Evolutionary conservation across 2,888 invertebrate species (phyloP), one percentile per base, ranked within the genome.

Genomic region (Thereva unica): DNA sequence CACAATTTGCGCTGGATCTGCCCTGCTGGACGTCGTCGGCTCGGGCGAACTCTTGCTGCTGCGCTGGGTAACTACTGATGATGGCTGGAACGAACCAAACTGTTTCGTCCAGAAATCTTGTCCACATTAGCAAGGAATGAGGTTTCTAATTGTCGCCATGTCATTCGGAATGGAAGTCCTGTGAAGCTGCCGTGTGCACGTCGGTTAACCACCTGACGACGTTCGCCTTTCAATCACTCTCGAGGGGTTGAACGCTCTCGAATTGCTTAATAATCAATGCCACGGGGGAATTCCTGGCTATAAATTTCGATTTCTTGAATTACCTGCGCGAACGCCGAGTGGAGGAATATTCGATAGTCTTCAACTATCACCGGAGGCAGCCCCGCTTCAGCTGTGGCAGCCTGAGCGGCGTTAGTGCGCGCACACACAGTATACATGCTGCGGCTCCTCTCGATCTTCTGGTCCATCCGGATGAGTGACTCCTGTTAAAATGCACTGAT

Each of bases 221-320:
- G 50, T 12, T 41, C 61, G 50, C 50, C 61, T 50, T 61, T 61
- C 61, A 61, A 61, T 61, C 57, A 59, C 57, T n/a, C 34, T 7
- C 37, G 37, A 38, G 50, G 42, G 40, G 61, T 53, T 61, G 64
- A 44, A 42, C 10, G 52, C 53, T 64, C 42, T 49, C 38, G 64
- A 68, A 68, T 68, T 66, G 66, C 68, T 68, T 68, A 68, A 68
- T 68, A 68, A 68, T 68, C 68, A 61, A 67, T 69, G 67, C 59
- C 67, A 64, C 61, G 54, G 56, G 64, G 67, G 64, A 69, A 69
- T 69, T 69, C 65, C 69, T 64, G n/a, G 69, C 67, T 64, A 69
- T 69, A 69, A 69, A 69, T 69, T 69, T 69, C 67, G 67, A 67
- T 69, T 69, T 67, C 69, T 69, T 55, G 69, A 69, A 69, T 69